Conservation (phyloP, 1,140 invertebrate species). For the Druon quercuslanigerum region DNA sequence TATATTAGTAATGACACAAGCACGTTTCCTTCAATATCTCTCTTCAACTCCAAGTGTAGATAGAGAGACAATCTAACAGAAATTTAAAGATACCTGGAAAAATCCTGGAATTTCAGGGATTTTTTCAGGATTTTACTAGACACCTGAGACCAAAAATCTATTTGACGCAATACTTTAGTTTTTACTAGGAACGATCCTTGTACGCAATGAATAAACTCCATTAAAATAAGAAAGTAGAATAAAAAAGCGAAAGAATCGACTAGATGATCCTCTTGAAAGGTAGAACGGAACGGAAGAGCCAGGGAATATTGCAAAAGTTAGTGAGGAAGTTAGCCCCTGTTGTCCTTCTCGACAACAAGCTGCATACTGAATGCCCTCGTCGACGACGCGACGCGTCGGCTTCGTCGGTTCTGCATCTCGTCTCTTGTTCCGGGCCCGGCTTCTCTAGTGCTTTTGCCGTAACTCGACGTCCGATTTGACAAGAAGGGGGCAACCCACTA, state of each 20-base stretch:
- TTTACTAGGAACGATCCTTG: not conserved
- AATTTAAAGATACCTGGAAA: no score
- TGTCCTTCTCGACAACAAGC: slow-evolving; percentile 49
- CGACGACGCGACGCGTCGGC: slow-evolving; percentile 28
- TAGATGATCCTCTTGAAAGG: slow-evolving; percentile 44
- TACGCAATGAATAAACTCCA: slow-evolving; percentile 11
- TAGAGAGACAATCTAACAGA: no score
- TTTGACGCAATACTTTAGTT: no score
- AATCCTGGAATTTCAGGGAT: no score
- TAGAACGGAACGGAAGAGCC: slow-evolving; percentile 49
- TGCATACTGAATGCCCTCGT: slow-evolving; percentile 53
- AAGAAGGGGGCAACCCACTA: slow-evolving; percentile 50
- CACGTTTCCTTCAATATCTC: no score
- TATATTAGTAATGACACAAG: no score
- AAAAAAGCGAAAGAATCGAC: slow-evolving; percentile 36
- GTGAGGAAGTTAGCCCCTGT: slow-evolving; percentile 44
- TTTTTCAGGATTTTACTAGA: no score
- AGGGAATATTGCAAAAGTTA: slow-evolving; percentile 54
- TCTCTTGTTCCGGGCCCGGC: slow-evolving; percentile 43
- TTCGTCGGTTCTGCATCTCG: slow-evolving; percentile 15
- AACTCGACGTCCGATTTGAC: slow-evolving; percentile 55
- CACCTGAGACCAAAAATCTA: no score
- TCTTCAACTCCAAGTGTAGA: no score
- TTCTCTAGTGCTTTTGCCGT: slow-evolving; percentile 44
- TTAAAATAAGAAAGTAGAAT: slow-evolving; percentile 34